A percentile compares a stretch with the other conserved stretches of the same genome.
Evolutionary conservation across 2,113 vertebrate species (phyloP).

Genomic region (Tyto alba): DNA sequence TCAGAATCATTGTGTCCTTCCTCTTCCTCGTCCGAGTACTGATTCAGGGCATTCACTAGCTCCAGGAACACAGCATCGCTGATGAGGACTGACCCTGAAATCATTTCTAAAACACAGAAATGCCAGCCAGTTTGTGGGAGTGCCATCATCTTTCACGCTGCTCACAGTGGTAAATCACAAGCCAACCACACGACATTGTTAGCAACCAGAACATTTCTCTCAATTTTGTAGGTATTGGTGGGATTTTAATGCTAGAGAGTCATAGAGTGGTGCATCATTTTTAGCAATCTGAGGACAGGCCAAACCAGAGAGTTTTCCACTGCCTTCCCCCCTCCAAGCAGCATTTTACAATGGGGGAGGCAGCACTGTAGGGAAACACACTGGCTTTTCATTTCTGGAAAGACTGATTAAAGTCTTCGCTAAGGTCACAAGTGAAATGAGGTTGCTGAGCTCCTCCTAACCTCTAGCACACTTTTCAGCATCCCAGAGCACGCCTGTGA

Average conservation of each 20-base stretch:
- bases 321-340: not conserved
- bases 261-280: not conserved
- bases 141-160: not conserved
- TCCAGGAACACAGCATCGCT: constrained; percentile 94
- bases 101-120: constrained; percentile 68
- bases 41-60: constrained; percentile 91
- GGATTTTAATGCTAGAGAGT: not conserved
- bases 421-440: not conserved
- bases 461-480: not conserved
- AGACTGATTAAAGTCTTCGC: not conserved
- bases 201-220: not conserved
- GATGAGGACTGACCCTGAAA: constrained; percentile 88
- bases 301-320: not conserved
- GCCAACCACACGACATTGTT: not conserved
- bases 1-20: constrained; percentile 77
- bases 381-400: not conserved
- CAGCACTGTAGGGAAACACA: not conserved
- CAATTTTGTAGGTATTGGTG: not conserved
- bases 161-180: fast-evolving
- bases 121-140: not conserved
- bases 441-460: not conserved
- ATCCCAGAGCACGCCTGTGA: not conserved
- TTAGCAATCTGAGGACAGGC: not conserved
- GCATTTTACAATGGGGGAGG: not conserved
- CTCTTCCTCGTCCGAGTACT: constrained; percentile 90